phyloP scores from a whole-genome alignment of 2,113 vertebrate genomes.

The Cyprinodon tularosa region DNA sequence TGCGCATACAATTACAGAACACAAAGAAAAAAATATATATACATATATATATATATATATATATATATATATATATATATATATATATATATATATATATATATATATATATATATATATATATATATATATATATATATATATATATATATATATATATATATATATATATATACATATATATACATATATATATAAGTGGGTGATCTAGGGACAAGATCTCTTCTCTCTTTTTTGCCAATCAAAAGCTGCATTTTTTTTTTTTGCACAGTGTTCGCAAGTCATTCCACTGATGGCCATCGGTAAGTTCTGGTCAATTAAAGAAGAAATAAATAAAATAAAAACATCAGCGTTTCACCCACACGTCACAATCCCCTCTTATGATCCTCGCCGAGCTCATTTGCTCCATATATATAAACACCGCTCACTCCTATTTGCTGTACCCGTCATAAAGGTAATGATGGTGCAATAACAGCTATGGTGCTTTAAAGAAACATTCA shows the following conservation, averaged over 20 bases:
- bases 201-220: constrained; percentile 7
- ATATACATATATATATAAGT: too few species aligned
- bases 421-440: constrained; percentile 19
- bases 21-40: background rate
- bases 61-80: too few species aligned
- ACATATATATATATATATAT: background rate
- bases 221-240: constrained; percentile 33
- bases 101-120: too few species aligned
- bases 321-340: background rate
- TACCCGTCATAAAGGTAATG: constrained; percentile 37
- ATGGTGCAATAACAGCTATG: constrained; percentile 54
- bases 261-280: background rate
- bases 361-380: constrained; percentile 15
- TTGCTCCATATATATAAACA: constrained; percentile 47
- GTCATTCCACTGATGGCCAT: background rate
- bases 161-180: too few species aligned
- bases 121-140: background rate
- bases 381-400: constrained; percentile 28
- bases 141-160: too few species aligned
- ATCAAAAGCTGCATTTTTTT: constrained; percentile 38
- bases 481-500: constrained; percentile 32
- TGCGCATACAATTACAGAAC: background rate
- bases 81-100: background rate
- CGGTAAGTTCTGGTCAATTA: background rate
- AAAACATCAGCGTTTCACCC: background rate